phyloP scores from a whole-genome alignment of 2,888 invertebrate species.

The Seira sanloemensis region DNA sequence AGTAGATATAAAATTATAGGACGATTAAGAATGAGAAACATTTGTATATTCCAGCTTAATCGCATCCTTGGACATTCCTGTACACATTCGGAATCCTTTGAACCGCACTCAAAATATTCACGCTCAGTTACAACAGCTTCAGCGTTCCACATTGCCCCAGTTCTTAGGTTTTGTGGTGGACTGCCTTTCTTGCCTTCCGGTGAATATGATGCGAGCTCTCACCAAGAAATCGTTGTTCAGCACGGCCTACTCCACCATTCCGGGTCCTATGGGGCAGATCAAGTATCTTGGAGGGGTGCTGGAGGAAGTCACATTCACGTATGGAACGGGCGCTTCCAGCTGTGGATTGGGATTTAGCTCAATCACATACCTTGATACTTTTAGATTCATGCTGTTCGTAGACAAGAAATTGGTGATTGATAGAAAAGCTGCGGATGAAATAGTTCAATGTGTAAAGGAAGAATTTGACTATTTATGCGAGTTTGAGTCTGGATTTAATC shows the following conservation, averaged over 20 bases:
- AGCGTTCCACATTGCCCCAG: neutral
- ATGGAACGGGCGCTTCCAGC: conserved; percentile 37
- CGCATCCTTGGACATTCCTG: conserved; percentile 6
- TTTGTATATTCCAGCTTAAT: conserved; percentile 14
- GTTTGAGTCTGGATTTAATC: neutral
- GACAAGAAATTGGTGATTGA: conserved; percentile 15
- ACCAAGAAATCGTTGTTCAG: conserved; percentile 31
- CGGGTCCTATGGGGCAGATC: conserved; percentile 18
- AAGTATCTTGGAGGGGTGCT: neutral
- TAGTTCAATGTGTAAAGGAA: conserved; percentile 17
- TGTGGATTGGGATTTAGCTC: conserved; percentile 30
- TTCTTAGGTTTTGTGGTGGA: neutral
- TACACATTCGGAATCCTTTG: neutral
- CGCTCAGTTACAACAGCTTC: neutral
- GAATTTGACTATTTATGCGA: too few species aligned
- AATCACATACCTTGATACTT: conserved; percentile 20
- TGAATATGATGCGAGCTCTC: neutral
- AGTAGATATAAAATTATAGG: too few species aligned
- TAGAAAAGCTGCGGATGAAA: conserved; percentile 28
- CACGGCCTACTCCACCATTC: conserved; percentile 33
- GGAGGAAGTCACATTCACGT: conserved; percentile 27
- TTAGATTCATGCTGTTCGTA: conserved; percentile 27
- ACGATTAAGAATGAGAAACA: neutral
- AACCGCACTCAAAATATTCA: neutral
- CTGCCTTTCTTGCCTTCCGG: conserved; percentile 23